Base-by-base conservation (phyloP, 64 coral and sea anemone species). In the Porites lutea region DNA sequence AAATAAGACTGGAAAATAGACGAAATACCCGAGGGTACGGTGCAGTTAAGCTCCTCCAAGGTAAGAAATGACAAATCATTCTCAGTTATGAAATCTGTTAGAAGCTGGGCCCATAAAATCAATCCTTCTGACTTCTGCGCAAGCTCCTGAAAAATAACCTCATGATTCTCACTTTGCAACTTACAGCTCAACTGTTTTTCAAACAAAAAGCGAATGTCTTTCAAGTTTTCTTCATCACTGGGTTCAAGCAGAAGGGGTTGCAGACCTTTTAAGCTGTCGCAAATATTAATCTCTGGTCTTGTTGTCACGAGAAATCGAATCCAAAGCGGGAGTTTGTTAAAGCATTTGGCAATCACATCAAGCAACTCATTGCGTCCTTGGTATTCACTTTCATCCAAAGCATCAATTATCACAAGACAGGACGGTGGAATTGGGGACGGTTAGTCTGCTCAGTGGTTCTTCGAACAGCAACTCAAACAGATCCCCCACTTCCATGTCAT, bases 391-490 rank as follows among this genome's bases (percentile, higher is more conserved):
- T 90, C 88, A 15, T 90, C 88, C 20, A 90, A 58, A 5, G 58
- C 88, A 90, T 90, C 88, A 27, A 90, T 46, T 15, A 90, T 61
- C 15, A 90, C 50, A 12, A 90, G 54, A 68, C 12, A 48, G 14
- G n/a, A n/a, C n/a, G n/a, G 18, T n/a, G 6, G 8, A 21, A 21
- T 52, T 44, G 3, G 54, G 72, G 7, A 45, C 13, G 15, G 37
- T 65, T 8, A 90, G 22, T 11, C 44, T 65, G 12, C 9, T 16
- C 13, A 79, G 52, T 11, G 92, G 92, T 44, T 76, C 70, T 73
- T 89, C 87, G 8, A 94, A 75, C 2, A 94, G 59, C 46, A 85
- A 0, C n/a, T 78, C 89, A 65, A 89, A 73, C 66, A 89, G 59
- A 74, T 94, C 87, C 66, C 88, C 74, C 60, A 77, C 89, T 48